Evolutionary conservation across 1,140 invertebrate species (phyloP).

Genomic region (Aphelenchoides avenae): DNA sequence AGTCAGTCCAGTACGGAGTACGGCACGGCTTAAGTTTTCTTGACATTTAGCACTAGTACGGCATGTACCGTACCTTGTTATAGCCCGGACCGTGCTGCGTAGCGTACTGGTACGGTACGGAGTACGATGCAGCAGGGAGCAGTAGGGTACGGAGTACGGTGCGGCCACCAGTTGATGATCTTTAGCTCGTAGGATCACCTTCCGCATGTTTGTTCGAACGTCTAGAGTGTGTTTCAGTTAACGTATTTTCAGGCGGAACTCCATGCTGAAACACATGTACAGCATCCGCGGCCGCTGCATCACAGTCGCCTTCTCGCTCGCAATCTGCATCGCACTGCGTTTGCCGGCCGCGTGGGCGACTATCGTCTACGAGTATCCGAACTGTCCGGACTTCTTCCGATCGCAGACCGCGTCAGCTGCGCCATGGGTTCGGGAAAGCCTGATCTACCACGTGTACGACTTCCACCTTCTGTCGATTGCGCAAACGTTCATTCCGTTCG

Average conservation of each 20-base stretch:
- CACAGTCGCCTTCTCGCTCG: conserved; percentile 24
- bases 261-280: conserved; percentile 23
- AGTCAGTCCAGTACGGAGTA: too few relatives aligned
- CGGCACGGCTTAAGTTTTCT: too few relatives aligned
- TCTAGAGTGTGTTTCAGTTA: background rate
- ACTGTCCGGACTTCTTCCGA: conserved; percentile 37
- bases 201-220: too few relatives aligned
- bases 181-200: too few relatives aligned
- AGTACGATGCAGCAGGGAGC: too few relatives aligned
- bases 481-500: conserved; percentile 52
- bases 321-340: conserved; percentile 22
- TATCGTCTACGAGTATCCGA: conserved; percentile 33
- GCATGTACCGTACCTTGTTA: too few relatives aligned
- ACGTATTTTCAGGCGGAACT: conserved; percentile 26
- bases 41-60: too few relatives aligned
- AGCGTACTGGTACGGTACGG: too few relatives aligned
- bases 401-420: conserved; percentile 29
- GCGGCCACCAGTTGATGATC: too few relatives aligned
- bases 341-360: conserved; percentile 31
- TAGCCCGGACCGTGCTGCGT: too few relatives aligned
- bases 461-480: conserved; percentile 51
- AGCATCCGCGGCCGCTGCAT: conserved; percentile 25
- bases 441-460: conserved; percentile 38
- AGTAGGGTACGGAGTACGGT: too few relatives aligned
- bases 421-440: conserved; percentile 26